phyloP scores from a whole-genome alignment of 2,797 vertebrate genomes.

The Chelidonichthys spinosus region DNA sequence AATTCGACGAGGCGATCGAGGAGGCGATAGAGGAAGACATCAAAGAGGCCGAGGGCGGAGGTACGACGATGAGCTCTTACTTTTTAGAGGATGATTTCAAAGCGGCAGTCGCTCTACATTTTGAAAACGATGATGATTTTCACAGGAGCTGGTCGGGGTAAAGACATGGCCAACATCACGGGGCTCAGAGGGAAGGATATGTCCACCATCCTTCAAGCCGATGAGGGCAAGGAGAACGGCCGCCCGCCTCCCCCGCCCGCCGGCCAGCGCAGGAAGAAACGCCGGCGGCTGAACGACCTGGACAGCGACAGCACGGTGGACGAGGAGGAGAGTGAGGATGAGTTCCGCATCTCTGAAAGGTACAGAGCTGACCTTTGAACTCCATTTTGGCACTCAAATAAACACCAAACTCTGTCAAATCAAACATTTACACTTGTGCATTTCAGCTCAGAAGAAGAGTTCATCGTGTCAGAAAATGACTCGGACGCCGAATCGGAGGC shows the following conservation, averaged over 20 bases:
- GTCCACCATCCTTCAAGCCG: conserved; percentile 90
- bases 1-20: conserved; percentile 99
- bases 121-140: no score
- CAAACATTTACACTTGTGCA: background rate
- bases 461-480: conserved; percentile 91
- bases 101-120: no score
- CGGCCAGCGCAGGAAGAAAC: conserved; percentile 89
- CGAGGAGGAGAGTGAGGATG: conserved; percentile 96
- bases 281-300: conserved; percentile 95
- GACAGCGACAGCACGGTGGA: conserved; percentile 97
- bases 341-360: conserved; percentile 95
- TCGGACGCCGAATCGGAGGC: conserved; percentile 85
- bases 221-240: conserved; percentile 94
- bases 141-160: conserved; percentile 93
- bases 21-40: conserved; percentile 99
- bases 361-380: conserved; percentile 42
- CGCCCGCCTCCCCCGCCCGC: conserved; percentile 78
- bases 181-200: conserved; percentile 97
- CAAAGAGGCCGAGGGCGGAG: conserved; percentile 97
- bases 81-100: background rate
- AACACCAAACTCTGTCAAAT: background rate
- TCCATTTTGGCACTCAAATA: no score
- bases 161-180: conserved; percentile 99
- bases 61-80: conserved; percentile 66
- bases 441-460: conserved; percentile 92